A percentile compares a stretch with the other conserved stretches of the same genome.
phyloP scores from a whole-genome alignment of 2,888 invertebrate species.

The Onchidella celtica region DNA sequence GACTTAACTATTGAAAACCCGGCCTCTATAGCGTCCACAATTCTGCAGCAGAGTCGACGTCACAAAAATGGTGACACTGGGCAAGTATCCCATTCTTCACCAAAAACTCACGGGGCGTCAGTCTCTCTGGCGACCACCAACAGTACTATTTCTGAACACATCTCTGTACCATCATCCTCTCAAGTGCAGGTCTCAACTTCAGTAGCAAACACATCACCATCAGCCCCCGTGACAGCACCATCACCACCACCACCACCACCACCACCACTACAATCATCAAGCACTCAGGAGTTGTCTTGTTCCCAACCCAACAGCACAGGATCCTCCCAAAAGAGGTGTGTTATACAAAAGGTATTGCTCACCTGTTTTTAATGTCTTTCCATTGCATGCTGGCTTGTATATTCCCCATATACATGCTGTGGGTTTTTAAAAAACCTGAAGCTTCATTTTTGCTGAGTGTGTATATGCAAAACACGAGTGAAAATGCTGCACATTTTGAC shows the following conservation, averaged over 20 bases:
- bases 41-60: background rate
- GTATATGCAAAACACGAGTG: no score
- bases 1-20: conserved; percentile 35
- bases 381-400: no score
- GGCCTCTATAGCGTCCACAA: background rate
- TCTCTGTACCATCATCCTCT: background rate
- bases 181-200: background rate
- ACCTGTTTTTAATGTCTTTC: background rate
- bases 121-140: background rate
- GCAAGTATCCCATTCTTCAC: background rate
- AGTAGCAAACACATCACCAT: background rate
- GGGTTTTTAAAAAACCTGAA: no score
- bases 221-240: background rate
- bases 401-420: background rate
- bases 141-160: background rate
- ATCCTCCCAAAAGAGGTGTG: conserved; percentile 18
- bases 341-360: conserved; percentile 40
- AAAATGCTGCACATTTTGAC: no score
- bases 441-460: no score
- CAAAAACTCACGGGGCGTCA: no score
- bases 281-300: background rate
- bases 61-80: background rate
- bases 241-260: background rate
- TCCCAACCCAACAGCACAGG: background rate
- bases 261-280: background rate